Evolutionary conservation across 1,140 invertebrate species (phyloP).

Genomic region (Scaptodrosophila lebanonensis): DNA sequence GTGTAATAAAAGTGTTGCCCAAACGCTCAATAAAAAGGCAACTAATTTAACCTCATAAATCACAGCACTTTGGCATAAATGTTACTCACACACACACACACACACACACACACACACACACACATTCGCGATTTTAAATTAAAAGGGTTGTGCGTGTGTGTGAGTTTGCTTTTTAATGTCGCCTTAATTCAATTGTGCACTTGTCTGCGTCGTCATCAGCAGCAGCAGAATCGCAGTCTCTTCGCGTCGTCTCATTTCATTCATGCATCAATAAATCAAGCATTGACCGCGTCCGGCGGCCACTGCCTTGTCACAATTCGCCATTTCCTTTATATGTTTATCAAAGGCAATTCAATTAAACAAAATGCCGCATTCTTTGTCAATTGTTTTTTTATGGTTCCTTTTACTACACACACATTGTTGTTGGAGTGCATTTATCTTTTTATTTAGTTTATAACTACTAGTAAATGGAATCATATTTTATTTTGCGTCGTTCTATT

Average conservation of each 20-base stretch:
- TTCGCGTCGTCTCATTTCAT: slow-evolving; percentile 25
- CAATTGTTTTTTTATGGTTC: slow-evolving; percentile 43
- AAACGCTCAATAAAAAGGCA: slow-evolving; percentile 10
- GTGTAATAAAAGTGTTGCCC: neutral
- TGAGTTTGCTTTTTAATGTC: slow-evolving; percentile 31
- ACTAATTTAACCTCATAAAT: slow-evolving; percentile 57
- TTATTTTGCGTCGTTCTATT: slow-evolving; percentile 39
- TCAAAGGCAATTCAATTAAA: slow-evolving; percentile 65
- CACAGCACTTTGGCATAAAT: slow-evolving; percentile 29
- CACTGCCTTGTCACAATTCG: slow-evolving; percentile 2
- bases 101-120: no score
- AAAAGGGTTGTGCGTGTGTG: slow-evolving; percentile 43
- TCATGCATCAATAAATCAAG: slow-evolving; percentile 61
- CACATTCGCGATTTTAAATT: slow-evolving; percentile 35
- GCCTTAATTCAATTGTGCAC: slow-evolving; percentile 57
- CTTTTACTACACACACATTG: slow-evolving; percentile 29
- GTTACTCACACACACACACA: no score
- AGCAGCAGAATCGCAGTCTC: slow-evolving; percentile 1
- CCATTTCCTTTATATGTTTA: slow-evolving; percentile 43
- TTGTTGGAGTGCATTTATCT: slow-evolving; percentile 53
- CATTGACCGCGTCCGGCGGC: slow-evolving; percentile 41
- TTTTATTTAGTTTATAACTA: slow-evolving; percentile 16
- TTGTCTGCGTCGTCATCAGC: slow-evolving; percentile 9
- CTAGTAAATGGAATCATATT: slow-evolving; percentile 9
- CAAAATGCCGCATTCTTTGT: slow-evolving; percentile 59